Base-by-base conservation (phyloP, 2,888 invertebrate species). In the Eucera pruinosa region DNA sequence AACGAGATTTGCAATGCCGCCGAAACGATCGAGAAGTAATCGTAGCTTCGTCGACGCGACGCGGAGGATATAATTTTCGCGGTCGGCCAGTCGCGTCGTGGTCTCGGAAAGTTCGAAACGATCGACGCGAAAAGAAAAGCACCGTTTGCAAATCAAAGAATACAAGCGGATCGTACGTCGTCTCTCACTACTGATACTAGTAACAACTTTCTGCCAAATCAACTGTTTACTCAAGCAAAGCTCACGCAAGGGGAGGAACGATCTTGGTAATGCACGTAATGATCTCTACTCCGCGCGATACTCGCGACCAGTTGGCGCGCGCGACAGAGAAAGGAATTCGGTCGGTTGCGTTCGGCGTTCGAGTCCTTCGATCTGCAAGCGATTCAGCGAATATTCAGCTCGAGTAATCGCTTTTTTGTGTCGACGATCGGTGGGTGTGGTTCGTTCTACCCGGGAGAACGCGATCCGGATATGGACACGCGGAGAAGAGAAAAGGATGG, bases 211-310 rank as follows among this genome's bases (percentile, higher is more conserved):
- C 69, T 68, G 50, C 58, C 39, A 41, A 72, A 54, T 48, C 69
- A 52, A 72, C 25, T 47, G 18, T 71, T 66, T 57, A 71, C 52
- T 60, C 45, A 30, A 72, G 45, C 72, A 58, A 72, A 72, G 52
- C 43, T 25, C 36, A 27, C 25, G n/a, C 23, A 48, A 23, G 33
- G n/a, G 7, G 15, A 39, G 11, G 5, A 43, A 6, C 11, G n/a
- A n/a, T 18, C 18, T 15, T 15, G 0, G 11, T 47, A 47, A 9
- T 23, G 20, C 45, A 13, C 13, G 13, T n/a, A n/a, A n/a, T n/a
- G 23, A 33, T 3, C 13, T 23, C 23, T 47, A 47, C 23, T 6
- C 18, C 20, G 7, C 45, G 9, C 45, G 7, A 54, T 5, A 11
- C 25, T 6, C 39, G 48, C 48, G 25, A 23, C 20, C 47, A 9